These are phyloP conservation scores for Ophthalmotilapia sp. DNA, from an alignment of 2,113 vertebrate genomes.

Conservation along the genomic window DNA sequence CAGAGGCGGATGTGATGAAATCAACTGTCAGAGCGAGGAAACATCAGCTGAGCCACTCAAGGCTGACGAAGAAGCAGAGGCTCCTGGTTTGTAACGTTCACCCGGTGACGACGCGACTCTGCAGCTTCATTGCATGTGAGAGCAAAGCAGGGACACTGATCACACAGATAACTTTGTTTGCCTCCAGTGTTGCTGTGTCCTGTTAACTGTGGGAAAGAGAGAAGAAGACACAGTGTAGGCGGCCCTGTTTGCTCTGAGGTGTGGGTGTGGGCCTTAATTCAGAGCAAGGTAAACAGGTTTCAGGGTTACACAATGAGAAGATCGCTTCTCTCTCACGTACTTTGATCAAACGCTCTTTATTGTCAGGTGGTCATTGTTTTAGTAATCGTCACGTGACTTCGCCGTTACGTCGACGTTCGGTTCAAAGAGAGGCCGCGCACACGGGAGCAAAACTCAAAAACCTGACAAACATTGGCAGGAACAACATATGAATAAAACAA, in stretches of 20 bases:
- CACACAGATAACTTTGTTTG: slow-evolving; percentile 11
- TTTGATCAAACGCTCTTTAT: not conserved
- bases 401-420: not conserved
- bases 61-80: not conserved
- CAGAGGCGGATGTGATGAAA: not conserved
- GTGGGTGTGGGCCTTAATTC: slow-evolving; percentile 3
- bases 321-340: not conserved
- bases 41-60: not conserved
- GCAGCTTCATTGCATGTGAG: not conserved
- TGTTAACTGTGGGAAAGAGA: not conserved
- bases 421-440: not conserved
- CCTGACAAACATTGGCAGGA: not conserved
- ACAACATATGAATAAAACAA: no score
- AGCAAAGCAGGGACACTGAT: not conserved
- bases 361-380: not conserved
- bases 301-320: not conserved
- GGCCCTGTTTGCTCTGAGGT: slow-evolving; percentile 21
- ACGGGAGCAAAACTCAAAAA: not conserved
- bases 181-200: not conserved
- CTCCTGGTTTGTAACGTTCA: not conserved
- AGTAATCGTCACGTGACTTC: not conserved
- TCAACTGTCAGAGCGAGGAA: not conserved
- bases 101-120: not conserved
- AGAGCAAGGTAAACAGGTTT: not conserved
- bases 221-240: not conserved